phyloP scores from a whole-genome alignment of 2,888 invertebrate genomes.

The Tiliacea aurago region DNA sequence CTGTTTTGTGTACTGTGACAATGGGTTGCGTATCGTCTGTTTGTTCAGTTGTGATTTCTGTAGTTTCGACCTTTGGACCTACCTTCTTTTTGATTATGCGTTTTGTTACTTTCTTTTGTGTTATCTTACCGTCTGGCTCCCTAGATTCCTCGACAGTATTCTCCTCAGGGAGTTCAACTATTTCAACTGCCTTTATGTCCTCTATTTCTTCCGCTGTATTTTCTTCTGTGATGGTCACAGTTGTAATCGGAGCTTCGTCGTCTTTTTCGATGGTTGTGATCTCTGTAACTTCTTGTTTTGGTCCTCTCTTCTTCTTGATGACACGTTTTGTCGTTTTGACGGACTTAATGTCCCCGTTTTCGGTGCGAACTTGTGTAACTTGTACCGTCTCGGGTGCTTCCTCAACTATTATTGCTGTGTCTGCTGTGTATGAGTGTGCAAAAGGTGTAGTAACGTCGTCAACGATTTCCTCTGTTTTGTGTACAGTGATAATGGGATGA shows the following conservation, averaged over 20 bases:
- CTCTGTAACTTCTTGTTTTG: conserved; percentile 65
- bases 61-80: conserved; percentile 59
- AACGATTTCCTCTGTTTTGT: neutral
- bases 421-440: neutral
- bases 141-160: conserved; percentile 23
- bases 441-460: neutral
- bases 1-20: conserved; percentile 41
- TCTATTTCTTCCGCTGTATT: neutral
- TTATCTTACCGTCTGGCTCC: conserved; percentile 46
- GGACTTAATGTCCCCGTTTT: conserved; percentile 69
- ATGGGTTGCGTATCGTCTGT: conserved; percentile 57
- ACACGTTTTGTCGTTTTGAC: conserved; percentile 72
- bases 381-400: conserved; percentile 52
- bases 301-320: conserved; percentile 65
- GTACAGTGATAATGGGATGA: conserved; percentile 13
- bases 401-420: neutral
- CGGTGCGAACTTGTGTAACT: conserved; percentile 58
- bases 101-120: conserved; percentile 53
- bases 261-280: conserved; percentile 63
- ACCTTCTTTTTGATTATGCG: conserved; percentile 70
- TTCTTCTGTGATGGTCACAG: conserved; percentile 29
- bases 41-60: conserved; percentile 45
- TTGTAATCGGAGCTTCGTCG: conserved; percentile 61
- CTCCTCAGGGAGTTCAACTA: conserved; percentile 45
- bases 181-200: conserved; percentile 24